phyloP scores from a whole-genome alignment of 92 coral and sea anemone genomes.

The Anthopleura xanthogrammica region DNA sequence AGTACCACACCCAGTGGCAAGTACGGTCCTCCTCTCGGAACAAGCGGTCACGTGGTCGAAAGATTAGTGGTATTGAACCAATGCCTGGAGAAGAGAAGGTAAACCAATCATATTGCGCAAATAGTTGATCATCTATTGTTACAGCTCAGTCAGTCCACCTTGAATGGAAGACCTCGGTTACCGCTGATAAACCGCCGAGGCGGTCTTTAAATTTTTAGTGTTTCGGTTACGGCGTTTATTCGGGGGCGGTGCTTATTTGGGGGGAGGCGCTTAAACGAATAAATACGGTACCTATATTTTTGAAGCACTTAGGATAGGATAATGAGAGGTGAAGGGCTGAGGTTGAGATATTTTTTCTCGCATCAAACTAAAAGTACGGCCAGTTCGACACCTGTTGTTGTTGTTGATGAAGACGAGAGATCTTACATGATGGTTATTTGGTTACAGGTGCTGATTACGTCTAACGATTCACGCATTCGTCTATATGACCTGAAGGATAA shows the following conservation, averaged over 20 bases:
- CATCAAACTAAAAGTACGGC: neutral
- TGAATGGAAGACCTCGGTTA: too few relatives aligned
- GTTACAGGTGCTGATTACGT: constrained; percentile 85
- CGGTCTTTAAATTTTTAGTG: too few relatives aligned
- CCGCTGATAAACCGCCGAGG: too few relatives aligned
- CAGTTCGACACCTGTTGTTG: neutral
- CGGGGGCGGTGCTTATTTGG: too few relatives aligned
- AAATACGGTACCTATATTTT: too few relatives aligned
- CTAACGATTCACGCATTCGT: constrained; percentile 95
- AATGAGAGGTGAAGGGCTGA: neutral
- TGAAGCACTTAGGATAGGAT: neutral
- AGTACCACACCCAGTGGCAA: constrained; percentile 99
- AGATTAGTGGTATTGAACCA: constrained; percentile 97
- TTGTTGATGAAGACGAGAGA: neutral
- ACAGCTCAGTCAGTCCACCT: too few relatives aligned
- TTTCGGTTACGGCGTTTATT: too few relatives aligned
- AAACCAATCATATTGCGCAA: neutral
- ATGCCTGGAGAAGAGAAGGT: constrained; percentile 99
- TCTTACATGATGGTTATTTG: neutral
- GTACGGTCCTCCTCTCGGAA: constrained; percentile 83
- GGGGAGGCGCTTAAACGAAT: too few relatives aligned
- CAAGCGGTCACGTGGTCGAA: constrained; percentile 88
- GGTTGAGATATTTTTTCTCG: neutral
- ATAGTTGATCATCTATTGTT: neutral
- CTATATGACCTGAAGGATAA: constrained; percentile 95